Evolutionary conservation across 1,140 invertebrate species (phyloP), one percentile per base, ranked within the genome.

Genomic region (Zaprionus davidi): DNA sequence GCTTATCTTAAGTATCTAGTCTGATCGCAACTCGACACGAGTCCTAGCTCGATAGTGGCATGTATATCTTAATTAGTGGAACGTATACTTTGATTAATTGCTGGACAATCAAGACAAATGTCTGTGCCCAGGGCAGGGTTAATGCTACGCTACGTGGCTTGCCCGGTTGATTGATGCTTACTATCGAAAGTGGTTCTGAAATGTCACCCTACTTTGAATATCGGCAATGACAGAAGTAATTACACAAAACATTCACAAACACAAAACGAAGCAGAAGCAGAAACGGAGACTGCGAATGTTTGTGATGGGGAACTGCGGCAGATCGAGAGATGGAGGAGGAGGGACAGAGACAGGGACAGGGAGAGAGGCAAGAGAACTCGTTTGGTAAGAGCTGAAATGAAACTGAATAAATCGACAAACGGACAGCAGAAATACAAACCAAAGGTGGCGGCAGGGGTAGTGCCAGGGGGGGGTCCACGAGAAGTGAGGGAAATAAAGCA

Each of bases 371-470:
- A 22, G 17, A 68, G 24, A 84, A 85, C 82, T 81, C 67, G 82
- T 84, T 84, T 81, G 78, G 67, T 55, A 71, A 80, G 28, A 73
- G 63, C 24, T 59, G 12, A 65, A 65, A 58, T 58, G 17, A 58
- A 58, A 65, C 44, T 36, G 31, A 67, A 44, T 67, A 44, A 57
- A 67, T 67, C 64, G 64, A 17, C 36, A 55, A 41, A 44, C 49
- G 26, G 64, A 68, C 79, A 75, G 53, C 12, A 44, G 41, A 65
- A 51, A 59, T 63, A 66, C 46, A 44, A 51, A 51, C 12, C 41
- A 58, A 56, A 26, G 17, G 41, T 58, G 41, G 55, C 36, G 53
- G 59, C 31, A 17, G 55, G 31, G 53, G 49, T 13, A 44, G 34
- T 24, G 49, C 13, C 46, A 58, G 20, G 17, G 53, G 20, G 15